Conservation (phyloP, 2,113 vertebrate genomes). For the Potamarius usumacintae region DNA sequence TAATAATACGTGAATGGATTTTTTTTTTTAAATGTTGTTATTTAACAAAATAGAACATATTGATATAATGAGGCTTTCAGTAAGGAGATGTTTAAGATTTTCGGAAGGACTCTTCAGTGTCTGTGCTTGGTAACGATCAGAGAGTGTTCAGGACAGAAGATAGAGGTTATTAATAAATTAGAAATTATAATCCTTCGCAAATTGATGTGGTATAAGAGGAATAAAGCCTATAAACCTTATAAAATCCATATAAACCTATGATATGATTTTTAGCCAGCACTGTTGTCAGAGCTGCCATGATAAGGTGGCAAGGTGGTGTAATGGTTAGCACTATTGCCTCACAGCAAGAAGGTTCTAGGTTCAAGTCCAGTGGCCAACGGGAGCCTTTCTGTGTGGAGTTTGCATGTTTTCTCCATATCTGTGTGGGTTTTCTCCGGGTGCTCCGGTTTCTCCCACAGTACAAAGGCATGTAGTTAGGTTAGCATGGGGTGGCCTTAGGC, state of each 20-base stretch:
- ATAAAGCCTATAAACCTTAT: background rate
- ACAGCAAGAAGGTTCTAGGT: too few species aligned
- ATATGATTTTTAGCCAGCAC: background rate
- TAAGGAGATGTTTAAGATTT: background rate
- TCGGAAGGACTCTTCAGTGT: background rate
- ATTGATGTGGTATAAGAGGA: background rate
- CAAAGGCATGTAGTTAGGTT: too few species aligned
- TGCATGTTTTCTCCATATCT: too few species aligned
- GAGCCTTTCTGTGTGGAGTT: too few species aligned
- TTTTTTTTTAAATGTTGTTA: background rate
- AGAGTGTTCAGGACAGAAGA: background rate
- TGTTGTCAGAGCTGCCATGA: background rate
- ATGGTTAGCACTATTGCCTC: too few species aligned
- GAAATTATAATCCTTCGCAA: background rate
- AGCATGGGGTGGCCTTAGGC: too few species aligned
- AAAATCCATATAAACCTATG: background rate
- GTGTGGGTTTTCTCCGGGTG: too few species aligned
- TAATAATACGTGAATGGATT: background rate
- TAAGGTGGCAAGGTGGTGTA: too few species aligned
- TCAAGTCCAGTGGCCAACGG: too few species aligned
- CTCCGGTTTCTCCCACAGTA: too few species aligned
- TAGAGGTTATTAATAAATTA: background rate
- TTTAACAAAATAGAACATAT: background rate
- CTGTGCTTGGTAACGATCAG: background rate
- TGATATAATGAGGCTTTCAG: background rate